Evolutionary conservation across 2,797 vertebrate species (phyloP), one percentile per base, ranked within the genome.

Genomic region (Kryptopterus vitreolus): DNA sequence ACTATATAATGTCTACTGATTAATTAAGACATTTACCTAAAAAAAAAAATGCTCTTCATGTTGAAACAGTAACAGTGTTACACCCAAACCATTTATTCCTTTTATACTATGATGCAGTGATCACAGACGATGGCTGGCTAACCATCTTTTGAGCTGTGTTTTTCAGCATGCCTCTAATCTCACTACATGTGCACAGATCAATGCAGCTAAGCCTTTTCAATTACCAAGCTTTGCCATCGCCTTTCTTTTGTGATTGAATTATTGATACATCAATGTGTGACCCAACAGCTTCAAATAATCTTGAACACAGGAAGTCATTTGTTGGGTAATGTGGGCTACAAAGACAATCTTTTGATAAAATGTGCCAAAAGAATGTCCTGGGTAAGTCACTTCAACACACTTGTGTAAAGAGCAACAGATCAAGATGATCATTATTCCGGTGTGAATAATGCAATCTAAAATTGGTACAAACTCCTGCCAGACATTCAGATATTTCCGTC

Each of bases 151-250:
- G 58, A 38, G 65, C 66, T 48, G 81, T 81, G 78, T 84, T 83
- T n/a, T 82, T 78, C 69, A 83, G 70, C 3, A 31, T 77, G 76
- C 59, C 81, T 79, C 81, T 46, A 81, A 65, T 81, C 50, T 84
- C 52, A 57, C 53, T 82, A 38, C 83, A 58, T 84, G 82, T 84
- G 80, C 48, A 83, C 77, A 82, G 88, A 91, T 91, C 88, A 90
- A 88, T 89, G 84, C 68, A 80, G 65, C 63, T 63, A 77, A 87
- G 83, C 73, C 78, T 88, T 88, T 88, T 89, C 86, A 89, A 91
- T 92, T 90, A 89, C 84, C 87, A 83, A 89, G 88, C 89, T 88
- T 82, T 86, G 83, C 85, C 80, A 63, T 79, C 83, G 85, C 77
- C 74, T 89, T 84, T 73, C 89, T 84, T 84, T 78, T 80, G 70